Base-by-base conservation (phyloP, 1,140 invertebrate species). In the Cotesia glomerata region DNA sequence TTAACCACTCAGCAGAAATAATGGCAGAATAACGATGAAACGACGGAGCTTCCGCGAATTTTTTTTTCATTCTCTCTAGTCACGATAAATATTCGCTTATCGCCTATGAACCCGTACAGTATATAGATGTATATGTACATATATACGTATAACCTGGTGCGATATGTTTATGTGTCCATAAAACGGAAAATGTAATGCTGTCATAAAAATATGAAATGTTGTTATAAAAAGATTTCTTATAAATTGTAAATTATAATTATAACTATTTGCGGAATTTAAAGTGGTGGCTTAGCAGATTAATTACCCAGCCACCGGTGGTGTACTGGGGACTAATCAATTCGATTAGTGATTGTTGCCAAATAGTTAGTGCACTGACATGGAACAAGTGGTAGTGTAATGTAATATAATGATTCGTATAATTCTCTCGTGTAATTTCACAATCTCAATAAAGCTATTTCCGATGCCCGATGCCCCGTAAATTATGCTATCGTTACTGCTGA, bases 311-410 rank as follows among this genome's bases (percentile, higher is more conserved):
- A 26, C 26, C 26, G 26, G 26, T 26, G 26, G 26, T 26, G 26
- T 26, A 26, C 26, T 26, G 26, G 26, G 26, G 26, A 82, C 81
- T 85, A 86, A 86, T 86, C 85, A 86, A 86, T 86, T 86, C 83
- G 82, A 80, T 86, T 86, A 86, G 80, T 84, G 85, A 86, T 86
- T 61, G 59, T 32, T 26, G 5, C 13, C 4, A 13, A 26, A 18
- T 61, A 61, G 9, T 18, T 61, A 32, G 11, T 56, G 1, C 8
- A 54, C 5, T 34, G 58, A 61, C 18, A 61, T 61, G 4, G 59
- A 32, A 26, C 26, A 26, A 26, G 26, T 26, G 26, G 26, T 26
- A 26, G 26, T 61, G 7, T 11, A 61, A 5, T 26, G 16, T 61
- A 14, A 18, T 13, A 7, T 18, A 56, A 56, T 62, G 32, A 34